A percentile compares a stretch with the other conserved stretches of the same genome.
These are phyloP conservation scores for Sisyra terminalis DNA, from an alignment of 2,888 invertebrate species.

Conservation along the genomic window DNA sequence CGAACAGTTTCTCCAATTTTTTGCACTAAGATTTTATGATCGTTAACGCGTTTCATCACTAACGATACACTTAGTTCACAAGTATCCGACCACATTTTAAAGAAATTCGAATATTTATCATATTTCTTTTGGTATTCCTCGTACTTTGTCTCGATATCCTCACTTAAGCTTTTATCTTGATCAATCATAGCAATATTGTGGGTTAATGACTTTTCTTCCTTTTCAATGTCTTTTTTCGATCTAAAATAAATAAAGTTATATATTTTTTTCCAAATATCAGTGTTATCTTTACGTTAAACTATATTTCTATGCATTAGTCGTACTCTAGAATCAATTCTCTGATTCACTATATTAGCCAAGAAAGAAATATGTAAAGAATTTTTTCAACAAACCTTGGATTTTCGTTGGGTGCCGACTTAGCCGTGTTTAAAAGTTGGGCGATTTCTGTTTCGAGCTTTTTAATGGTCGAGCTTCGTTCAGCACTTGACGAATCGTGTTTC, in stretches of 20 bases:
- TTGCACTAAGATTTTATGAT: constrained; percentile 24
- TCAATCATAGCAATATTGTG: constrained; percentile 27
- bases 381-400: too few species aligned
- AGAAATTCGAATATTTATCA: constrained; percentile 18
- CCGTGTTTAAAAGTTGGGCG: too few species aligned
- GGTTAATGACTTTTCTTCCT: constrained; percentile 28
- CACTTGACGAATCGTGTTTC: too few species aligned
- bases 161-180: constrained; percentile 19
- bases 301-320: too few species aligned
- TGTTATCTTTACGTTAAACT: too few species aligned
- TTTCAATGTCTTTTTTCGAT: constrained; percentile 16
- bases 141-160: constrained; percentile 19
- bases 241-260: constrained; percentile 11
- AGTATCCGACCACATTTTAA: constrained; percentile 16
- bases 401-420: too few species aligned
- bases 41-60: constrained; percentile 19
- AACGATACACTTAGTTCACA: constrained; percentile 18
- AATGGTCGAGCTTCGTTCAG: too few species aligned
- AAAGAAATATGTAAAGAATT: too few species aligned
- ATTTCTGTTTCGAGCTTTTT: too few species aligned
- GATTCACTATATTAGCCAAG: too few species aligned
- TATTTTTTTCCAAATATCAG: too few species aligned
- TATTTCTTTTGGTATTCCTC: constrained; percentile 21
- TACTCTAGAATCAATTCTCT: too few species aligned
- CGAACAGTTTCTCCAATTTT: constrained; percentile 25